These are phyloP conservation scores for Aphaenogaster floridana DNA, from an alignment of 1,140 invertebrate genomes.

Conservation along the genomic window DNA sequence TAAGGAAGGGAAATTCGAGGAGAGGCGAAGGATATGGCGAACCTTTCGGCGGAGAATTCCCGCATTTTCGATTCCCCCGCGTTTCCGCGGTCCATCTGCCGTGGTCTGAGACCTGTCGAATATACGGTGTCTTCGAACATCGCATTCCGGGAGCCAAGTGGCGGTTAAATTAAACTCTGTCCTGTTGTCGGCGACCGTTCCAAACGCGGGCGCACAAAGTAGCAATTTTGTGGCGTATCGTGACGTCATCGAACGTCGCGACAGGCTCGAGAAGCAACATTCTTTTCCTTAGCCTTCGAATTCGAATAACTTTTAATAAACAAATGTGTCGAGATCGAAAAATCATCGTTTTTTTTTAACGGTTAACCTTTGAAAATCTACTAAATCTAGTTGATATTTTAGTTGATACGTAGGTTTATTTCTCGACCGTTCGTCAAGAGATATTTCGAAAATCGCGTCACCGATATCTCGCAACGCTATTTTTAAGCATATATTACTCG, in stretches of 20 bases:
- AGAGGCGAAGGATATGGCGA: neutral
- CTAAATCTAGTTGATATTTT: neutral
- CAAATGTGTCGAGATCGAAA: neutral
- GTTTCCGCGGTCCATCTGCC: neutral
- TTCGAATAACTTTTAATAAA: neutral
- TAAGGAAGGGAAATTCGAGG: constrained; percentile 30
- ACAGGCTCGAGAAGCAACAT: neutral
- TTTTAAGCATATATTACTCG: neutral
- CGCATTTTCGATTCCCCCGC: constrained; percentile 55
- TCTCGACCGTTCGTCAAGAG: neutral
- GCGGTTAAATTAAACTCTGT: constrained; percentile 75
- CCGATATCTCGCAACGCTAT: neutral
- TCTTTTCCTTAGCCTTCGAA: neutral
- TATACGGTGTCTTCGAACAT: constrained; percentile 54
- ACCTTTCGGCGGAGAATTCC: constrained; percentile 58
- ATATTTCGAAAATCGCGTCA: constrained; percentile 8
- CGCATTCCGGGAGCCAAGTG: constrained; percentile 69
- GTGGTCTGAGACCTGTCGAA: constrained; percentile 56
- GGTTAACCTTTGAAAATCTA: neutral
- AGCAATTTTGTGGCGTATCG: constrained; percentile 59
- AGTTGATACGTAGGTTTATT: neutral
- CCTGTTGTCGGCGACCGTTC: constrained; percentile 37
- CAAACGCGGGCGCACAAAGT: constrained; percentile 5
- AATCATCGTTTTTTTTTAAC: neutral
- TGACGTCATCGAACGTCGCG: neutral